Evolutionary conservation across 2,888 invertebrate species (phyloP), one percentile per base, ranked within the genome.

Genomic region (Thereva nobilitata): DNA sequence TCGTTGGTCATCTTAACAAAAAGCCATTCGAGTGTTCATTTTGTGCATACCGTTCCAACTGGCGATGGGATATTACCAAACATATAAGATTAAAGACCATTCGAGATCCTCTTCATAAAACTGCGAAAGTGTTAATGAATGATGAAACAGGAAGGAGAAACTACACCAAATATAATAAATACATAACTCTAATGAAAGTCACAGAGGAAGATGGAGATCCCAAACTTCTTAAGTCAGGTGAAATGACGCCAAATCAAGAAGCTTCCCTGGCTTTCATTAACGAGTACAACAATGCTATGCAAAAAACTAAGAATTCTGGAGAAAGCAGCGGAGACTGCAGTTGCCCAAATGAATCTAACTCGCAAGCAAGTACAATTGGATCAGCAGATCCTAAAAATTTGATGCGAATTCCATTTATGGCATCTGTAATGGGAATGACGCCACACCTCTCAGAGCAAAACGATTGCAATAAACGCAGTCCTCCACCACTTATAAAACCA

Each of bases 61-160:
- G 96, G 95, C 87, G 95, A 71, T 96, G 95, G 93, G 97, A 97
- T 82, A 94, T 97, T 69, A 93, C 94, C 37, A 94, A 97, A 79
- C 97, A 97, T 80, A 95, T 97, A 71, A 90, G 93, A 75, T 83
- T 95, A 74, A 95, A 94, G 83, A 90, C 92, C 5, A 90, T 90
- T 34, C 85, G 93, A 71, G 94, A 93, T 82, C 89, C 89, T 59
- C 88, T 88, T 56, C 95, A 95, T 79, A 87, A 88, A 74, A 86
- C 86, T 70, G 92, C 91, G 57, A 89, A 90, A 80, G 93, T 95
- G 52, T 83, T 95, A 66, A 91, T 95, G 89, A 94, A 93, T 57
- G 94, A 95, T 78, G 93, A 94, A 81, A 92, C 93, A 45, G 95
- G 95, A 6, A 85, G 93, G 70, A 85, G 94, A 72, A 94, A 95